Base-by-base conservation (phyloP, 2,113 vertebrate genomes). In the Collichthys lucidus region DNA sequence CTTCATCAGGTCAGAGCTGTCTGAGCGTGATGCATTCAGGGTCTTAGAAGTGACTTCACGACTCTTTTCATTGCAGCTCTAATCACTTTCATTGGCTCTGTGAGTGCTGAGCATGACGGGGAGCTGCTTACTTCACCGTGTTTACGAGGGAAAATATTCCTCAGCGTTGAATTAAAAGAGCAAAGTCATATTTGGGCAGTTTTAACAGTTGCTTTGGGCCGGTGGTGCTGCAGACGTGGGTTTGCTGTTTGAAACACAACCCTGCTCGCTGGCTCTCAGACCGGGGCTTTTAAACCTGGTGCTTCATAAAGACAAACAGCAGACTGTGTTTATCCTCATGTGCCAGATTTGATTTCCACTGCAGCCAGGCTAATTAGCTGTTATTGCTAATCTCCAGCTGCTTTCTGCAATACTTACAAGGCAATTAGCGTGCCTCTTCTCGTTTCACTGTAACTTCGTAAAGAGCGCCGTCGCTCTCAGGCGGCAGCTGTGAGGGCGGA, bases 371-470 rank as follows among this genome's bases (percentile, higher is more conserved):
- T 92, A 91, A 90, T 91, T 89, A 91, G 86, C 85, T 79, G 67
- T 87, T 92, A 91, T 91, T 91, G 80, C 89, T 91, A 84, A 91
- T 86, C 89, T 92, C 91, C 91, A 90, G 88, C 90, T 90, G 89
- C 79, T 92, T 84, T 83, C 83, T 88, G 84, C 66, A 74, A 46
- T 52, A 79, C 83, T 90, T 87, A 86, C 86, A 85, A 87, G 90
- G 83, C 86, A 81, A 88, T 90, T 89, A 86, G 86, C 6, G 46
- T 19, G 79, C 71, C 78, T 90, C 63, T 57, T 69, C 80, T 85
- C 65, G 44, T 87, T 79, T 77, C 80, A 90, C 44, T 50, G 71
- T 71, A 72, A 77, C 65, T 71, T 3, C 22, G 85, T 59, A 63
- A 50, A 70, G 74, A 62, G 63, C 1, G 9, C n/a, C 11, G 29